Evolutionary conservation across 2,113 vertebrate genomes (phyloP).

Genomic region (Octodon degus): DNA sequence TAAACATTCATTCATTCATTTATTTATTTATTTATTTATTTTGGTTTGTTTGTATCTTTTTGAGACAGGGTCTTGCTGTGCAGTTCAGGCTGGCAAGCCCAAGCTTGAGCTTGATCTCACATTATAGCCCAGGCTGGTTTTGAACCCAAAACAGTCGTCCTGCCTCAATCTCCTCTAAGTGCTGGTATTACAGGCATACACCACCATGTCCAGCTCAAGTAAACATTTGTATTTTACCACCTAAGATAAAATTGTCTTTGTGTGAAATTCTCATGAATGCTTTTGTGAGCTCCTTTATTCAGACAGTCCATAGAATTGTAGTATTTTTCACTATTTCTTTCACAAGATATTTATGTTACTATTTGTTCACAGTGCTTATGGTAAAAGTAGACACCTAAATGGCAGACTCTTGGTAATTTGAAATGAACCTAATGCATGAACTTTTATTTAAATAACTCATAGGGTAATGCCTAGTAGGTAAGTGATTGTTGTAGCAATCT

Average conservation of each 20-base stretch:
- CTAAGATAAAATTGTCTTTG: constrained; percentile 28
- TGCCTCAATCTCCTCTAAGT: too few relatives aligned
- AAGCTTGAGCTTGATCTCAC: too few relatives aligned
- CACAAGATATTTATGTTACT: neutral
- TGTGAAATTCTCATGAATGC: constrained; percentile 17
- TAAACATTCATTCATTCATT: neutral
- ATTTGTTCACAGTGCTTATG: neutral
- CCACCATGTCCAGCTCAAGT: neutral
- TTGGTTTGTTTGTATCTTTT: neutral
- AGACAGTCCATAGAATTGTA: neutral
- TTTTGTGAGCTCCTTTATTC: neutral
- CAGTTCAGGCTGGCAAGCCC: too few relatives aligned
- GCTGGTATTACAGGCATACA: too few relatives aligned
- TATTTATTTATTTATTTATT: neutral
- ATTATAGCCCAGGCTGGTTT: too few relatives aligned
- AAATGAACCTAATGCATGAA: constrained; percentile 14
- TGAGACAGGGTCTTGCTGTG: too few relatives aligned
- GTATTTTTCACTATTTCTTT: neutral
- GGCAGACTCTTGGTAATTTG: constrained; percentile 6
- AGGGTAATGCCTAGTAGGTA: neutral
- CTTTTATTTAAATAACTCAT: neutral
- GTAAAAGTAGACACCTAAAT: constrained; percentile 14
- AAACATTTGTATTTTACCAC: neutral
- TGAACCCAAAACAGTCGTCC: too few relatives aligned
- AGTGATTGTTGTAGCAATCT: neutral